Percentiles rank a stretch among this genome's conserved stretches.
These are phyloP conservation scores for Ctenoplectra terminalis DNA, from an alignment of 1,140 invertebrate species.

Conservation along the genomic window DNA sequence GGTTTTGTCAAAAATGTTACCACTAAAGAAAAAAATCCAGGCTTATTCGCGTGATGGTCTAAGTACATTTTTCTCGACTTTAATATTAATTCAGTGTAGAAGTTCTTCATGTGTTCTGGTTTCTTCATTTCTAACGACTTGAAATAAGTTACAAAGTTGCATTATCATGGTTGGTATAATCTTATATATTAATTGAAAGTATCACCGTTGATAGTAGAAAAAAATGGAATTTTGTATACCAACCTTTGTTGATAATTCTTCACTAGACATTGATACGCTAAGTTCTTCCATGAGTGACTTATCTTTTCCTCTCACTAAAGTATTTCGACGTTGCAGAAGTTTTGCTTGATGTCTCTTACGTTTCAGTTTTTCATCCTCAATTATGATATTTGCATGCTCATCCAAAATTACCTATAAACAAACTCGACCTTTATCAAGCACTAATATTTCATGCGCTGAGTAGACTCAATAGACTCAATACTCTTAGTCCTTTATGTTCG, in stretches of 20 bases:
- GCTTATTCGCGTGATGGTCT: slow-evolving; percentile 67
- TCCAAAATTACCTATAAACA: slow-evolving; percentile 67
- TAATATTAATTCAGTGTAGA: slow-evolving; percentile 63
- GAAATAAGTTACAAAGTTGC: background rate
- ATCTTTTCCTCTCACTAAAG: background rate
- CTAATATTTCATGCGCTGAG: background rate
- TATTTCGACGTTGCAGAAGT: slow-evolving; percentile 42
- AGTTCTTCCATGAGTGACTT: slow-evolving; percentile 16
- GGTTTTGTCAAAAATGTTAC: slow-evolving; percentile 37
- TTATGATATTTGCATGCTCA: slow-evolving; percentile 68
- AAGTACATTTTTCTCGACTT: slow-evolving; percentile 69
- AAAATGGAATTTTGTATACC: background rate
- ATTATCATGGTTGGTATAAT: background rate
- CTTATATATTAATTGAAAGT: background rate
- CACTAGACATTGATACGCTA: slow-evolving; percentile 58
- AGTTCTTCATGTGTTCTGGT: slow-evolving; percentile 62
- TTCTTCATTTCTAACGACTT: slow-evolving; percentile 27
- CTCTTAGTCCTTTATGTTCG: slow-evolving; percentile 7
- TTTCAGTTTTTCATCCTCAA: slow-evolving; percentile 63
- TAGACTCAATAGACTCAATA: background rate
- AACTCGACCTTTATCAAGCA: background rate
- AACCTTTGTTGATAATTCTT: slow-evolving; percentile 49
- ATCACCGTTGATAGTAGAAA: too few relatives aligned
- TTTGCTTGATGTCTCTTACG: slow-evolving; percentile 51
- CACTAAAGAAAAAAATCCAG: slow-evolving; percentile 71